Conservation (phyloP, 2,888 invertebrate species). For the Agrochola lychnidis region DNA sequence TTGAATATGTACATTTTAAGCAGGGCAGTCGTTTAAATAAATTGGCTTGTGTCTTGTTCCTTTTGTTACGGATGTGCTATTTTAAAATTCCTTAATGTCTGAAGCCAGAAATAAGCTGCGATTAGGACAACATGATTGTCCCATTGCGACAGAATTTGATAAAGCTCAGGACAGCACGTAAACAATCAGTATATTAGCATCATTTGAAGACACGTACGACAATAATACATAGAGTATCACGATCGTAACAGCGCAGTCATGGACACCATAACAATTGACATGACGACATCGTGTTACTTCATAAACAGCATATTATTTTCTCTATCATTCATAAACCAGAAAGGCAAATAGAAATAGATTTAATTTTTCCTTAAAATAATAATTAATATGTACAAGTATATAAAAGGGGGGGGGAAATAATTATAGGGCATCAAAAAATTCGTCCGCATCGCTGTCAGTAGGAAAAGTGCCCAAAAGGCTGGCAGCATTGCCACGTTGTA, state of each 20-base stretch:
- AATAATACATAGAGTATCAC: slow-evolving; percentile 35
- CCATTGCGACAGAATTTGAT: slow-evolving; percentile 14
- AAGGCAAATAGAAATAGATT: neutral
- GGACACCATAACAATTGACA: slow-evolving; percentile 28
- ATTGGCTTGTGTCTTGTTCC: slow-evolving; percentile 53
- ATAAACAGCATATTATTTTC: slow-evolving; percentile 4
- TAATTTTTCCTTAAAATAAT: neutral
- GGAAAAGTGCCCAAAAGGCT: too few species aligned
- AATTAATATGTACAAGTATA: too few species aligned
- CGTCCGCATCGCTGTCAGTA: too few species aligned
- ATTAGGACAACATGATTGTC: slow-evolving; percentile 29
- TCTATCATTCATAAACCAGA: neutral
- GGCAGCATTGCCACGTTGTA: too few species aligned
- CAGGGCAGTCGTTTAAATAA: slow-evolving; percentile 67
- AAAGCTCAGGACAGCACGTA: neutral
- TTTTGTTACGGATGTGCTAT: slow-evolving; percentile 55
- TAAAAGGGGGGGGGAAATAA: too few species aligned
- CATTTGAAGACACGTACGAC: slow-evolving; percentile 9
- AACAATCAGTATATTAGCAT: slow-evolving; percentile 18
- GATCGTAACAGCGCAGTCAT: slow-evolving; percentile 19
- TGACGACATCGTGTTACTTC: slow-evolving; percentile 1
- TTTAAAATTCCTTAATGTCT: slow-evolving; percentile 52
- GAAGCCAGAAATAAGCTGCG: slow-evolving; percentile 26
- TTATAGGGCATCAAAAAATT: too few species aligned
- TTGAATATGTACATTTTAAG: slow-evolving; percentile 73